Conservation (phyloP, 2,113 vertebrate species). For the pig (Sus scrofa) region T2T-Sscrofa CM000826.6:151338001-151338500, state of each 20-base stretch:
- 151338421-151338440: no score
- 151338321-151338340: neutral
- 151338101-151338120: fast-evolving
- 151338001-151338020: neutral
- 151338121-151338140: fast-evolving
- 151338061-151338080: no score
- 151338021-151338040: no score
- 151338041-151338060: no score
- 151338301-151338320: neutral
- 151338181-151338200: no score
- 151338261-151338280: neutral
- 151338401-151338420: neutral
- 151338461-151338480: no score
- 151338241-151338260: neutral
- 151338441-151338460: no score
- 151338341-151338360: fast-evolving
- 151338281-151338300: neutral
- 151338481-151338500: no score
- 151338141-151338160: no score
- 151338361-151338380: no score
- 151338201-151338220: fast-evolving
- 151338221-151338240: neutral
- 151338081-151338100: no score
- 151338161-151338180: fast-evolving
- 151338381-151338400: neutral